A percentile compares a stretch with the other conserved stretches of the same genome.
Evolutionary conservation across 2,113 vertebrate genomes (phyloP).

Genomic region (Cyanistes caeruleus): DNA sequence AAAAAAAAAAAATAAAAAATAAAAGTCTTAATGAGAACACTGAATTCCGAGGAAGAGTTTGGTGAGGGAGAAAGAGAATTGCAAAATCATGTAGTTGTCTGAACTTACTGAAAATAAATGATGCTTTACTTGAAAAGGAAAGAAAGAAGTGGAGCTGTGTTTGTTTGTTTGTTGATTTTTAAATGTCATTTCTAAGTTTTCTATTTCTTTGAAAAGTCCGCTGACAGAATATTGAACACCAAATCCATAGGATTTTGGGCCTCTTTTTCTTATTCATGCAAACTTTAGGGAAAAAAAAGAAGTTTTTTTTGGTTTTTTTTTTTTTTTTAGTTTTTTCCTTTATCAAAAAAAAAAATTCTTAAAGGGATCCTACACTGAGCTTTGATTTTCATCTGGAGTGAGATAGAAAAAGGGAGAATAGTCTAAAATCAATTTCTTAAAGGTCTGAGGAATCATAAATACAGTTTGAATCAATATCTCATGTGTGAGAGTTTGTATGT

Average conservation of each 20-base stretch:
- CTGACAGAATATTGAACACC: background rate
- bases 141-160: background rate
- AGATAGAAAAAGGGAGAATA: conserved; percentile 45
- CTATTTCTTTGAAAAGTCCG: background rate
- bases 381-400: conserved; percentile 74
- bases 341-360: conserved; percentile 54
- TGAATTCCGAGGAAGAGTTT: background rate
- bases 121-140: background rate
- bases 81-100: background rate
- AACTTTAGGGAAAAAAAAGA: background rate
- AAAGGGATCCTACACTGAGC: conserved; percentile 44
- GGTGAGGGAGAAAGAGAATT: background rate
- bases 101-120: background rate
- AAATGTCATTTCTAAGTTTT: background rate
- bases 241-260: background rate
- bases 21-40: background rate
- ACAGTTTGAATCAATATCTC: conserved; percentile 71
- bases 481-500: conserved; percentile 27
- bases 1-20: background rate
- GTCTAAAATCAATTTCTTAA: conserved; percentile 67
- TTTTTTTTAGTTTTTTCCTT: background rate
- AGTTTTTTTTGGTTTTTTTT: accelerated
- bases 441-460: conserved; percentile 75
- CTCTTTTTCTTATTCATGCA: background rate
- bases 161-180: conserved; percentile 26